A percentile compares a stretch with the other conserved stretches of the same genome.
These are phyloP conservation scores for Alca torda DNA, from an alignment of 2,797 vertebrate genomes.

Conservation along the genomic window DNA sequence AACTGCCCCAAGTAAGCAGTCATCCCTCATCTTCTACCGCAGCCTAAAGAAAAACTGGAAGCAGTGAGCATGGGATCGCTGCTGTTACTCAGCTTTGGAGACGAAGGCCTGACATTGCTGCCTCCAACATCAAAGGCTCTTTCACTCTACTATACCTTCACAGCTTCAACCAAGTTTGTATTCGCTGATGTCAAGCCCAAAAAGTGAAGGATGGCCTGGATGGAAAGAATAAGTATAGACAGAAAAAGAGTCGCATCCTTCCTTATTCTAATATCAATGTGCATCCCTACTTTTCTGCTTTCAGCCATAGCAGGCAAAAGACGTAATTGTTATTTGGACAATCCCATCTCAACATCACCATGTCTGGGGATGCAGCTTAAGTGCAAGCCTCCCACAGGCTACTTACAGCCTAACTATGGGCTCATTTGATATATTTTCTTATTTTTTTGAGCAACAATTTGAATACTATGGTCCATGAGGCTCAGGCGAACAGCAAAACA, in stretches of 20 bases:
- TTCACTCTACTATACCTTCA: not conserved
- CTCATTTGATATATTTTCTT: no score
- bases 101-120: not conserved
- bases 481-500: not conserved
- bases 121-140: not conserved
- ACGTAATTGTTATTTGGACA: not conserved
- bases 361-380: not conserved
- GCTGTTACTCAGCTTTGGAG: not conserved
- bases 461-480: not conserved
- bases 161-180: not conserved
- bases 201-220: not conserved
- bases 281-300: not conserved
- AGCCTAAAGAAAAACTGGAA: not conserved
- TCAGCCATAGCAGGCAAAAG: not conserved
- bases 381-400: not conserved
- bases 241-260: not conserved
- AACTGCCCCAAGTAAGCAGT: not conserved
- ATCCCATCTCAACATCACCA: not conserved
- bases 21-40: not conserved
- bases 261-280: not conserved
- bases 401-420: not conserved
- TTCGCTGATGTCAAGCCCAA: not conserved
- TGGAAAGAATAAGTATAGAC: not conserved
- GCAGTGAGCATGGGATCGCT: not conserved
- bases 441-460: not conserved